These are phyloP conservation scores for Sinocyclocheilus anshuiensis DNA, from an alignment of 2,113 vertebrate species.

Conservation along the genomic window DNA sequence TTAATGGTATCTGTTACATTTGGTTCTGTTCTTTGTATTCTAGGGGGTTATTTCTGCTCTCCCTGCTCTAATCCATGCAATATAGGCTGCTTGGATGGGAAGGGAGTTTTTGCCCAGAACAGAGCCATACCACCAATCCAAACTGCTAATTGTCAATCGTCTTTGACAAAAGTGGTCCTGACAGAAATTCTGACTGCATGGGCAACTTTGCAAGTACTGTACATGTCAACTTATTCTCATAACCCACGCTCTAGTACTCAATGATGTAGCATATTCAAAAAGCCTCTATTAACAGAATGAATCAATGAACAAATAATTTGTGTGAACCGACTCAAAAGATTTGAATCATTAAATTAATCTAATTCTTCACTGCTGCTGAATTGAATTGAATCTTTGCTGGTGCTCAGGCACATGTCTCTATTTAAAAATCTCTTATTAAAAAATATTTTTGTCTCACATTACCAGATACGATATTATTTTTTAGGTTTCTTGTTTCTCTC, in stretches of 20 bases:
- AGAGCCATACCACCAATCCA: too few relatives aligned
- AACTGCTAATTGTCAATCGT: too few relatives aligned
- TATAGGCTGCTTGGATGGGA: too few relatives aligned
- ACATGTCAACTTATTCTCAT: too few relatives aligned
- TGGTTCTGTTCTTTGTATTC: too few relatives aligned
- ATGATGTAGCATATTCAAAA: not conserved
- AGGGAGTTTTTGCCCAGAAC: too few relatives aligned
- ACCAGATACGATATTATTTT: not conserved
- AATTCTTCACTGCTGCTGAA: not conserved
- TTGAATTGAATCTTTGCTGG: not conserved
- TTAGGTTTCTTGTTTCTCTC: not conserved
- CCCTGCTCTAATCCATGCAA: too few relatives aligned
- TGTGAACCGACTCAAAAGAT: not conserved
- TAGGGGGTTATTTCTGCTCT: too few relatives aligned
- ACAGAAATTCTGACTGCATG: too few relatives aligned
- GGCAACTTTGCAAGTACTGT: too few relatives aligned
- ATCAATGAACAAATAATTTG: not conserved
- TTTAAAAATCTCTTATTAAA: not conserved
- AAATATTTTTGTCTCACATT: not conserved
- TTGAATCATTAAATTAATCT: not conserved
- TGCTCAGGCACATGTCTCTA: not conserved
- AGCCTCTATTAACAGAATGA: not conserved
- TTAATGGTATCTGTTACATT: too few relatives aligned
- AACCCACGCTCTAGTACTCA: not conserved
- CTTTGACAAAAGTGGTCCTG: too few relatives aligned